phyloP scores from a whole-genome alignment of 2,888 invertebrate species.

The Steromphala cineraria region DNA sequence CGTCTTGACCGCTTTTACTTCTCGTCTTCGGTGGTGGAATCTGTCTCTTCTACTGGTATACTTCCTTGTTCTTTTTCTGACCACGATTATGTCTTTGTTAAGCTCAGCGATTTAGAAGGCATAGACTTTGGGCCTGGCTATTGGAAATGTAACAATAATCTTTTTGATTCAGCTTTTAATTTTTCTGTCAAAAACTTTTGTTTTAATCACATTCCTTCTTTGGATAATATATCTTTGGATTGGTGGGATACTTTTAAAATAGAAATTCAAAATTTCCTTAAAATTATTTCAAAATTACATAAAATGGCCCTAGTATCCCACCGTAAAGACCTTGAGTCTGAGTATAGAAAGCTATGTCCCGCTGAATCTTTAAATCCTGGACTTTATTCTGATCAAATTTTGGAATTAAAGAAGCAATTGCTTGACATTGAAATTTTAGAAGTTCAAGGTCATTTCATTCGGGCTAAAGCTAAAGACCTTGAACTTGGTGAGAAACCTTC shows the following conservation, averaged over 20 bases:
- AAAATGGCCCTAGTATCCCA: background rate
- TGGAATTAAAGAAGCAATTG: background rate
- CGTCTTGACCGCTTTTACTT: background rate
- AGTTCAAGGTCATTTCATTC: slow-evolving; percentile 1
- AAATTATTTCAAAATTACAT: background rate
- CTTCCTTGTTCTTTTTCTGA: background rate
- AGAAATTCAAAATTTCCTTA: background rate
- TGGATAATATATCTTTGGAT: background rate
- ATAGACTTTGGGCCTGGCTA: background rate
- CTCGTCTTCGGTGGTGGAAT: background rate
- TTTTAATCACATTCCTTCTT: background rate
- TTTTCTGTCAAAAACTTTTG: background rate
- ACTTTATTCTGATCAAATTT: background rate
- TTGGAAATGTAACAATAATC: background rate
- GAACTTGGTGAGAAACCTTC: slow-evolving; percentile 15
- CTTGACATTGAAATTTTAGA: background rate
- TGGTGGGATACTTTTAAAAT: background rate
- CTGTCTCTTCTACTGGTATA: background rate
- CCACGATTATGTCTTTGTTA: background rate
- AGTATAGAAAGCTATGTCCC: background rate
- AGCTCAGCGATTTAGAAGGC: background rate
- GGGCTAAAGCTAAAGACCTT: background rate
- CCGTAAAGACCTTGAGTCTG: background rate
- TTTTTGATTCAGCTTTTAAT: background rate
- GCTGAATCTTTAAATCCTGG: background rate